Evolutionary conservation across 2,797 vertebrate species (phyloP), one percentile per base, ranked within the genome.

Genomic region (Lepus oiostolus): DNA sequence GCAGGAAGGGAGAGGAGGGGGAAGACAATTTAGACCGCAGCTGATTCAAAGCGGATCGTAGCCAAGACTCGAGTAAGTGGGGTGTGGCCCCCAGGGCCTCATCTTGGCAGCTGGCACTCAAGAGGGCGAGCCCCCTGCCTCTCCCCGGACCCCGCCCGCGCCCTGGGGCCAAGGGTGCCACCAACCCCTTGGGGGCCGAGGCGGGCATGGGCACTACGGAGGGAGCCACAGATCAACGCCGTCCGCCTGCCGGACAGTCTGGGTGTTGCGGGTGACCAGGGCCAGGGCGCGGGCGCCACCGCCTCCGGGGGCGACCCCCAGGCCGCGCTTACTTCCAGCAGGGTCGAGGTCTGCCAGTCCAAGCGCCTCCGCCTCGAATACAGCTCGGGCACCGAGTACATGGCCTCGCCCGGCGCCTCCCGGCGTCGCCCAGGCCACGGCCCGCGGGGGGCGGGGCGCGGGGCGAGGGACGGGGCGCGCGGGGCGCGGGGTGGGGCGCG

Each of bases 311-410:
- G 42, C 30, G 2, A 13, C 77, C 38, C 77, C 38, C 4, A 3
- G 42, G 47, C 82, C 2, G 67, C 93, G 74, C 95, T 93, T 35
- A 96, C 95, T 0, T 96, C 94, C 19, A 10, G 54, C 58, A 0
- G 7, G 32, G n/a, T 0, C 11, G 19, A 1, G 7, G 30, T 3
- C 19, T 4, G 85, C 17, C 1, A 0, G 3, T 86, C 71, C 32
- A n/a, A 2, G 65, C 30, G 70, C 81, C 0, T 80, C 50, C 22
- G 94, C 79, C 32, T 47, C 6, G 16, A 4, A 10, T 52, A 62
- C 47, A 89, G 17, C 38, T 95, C 94, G 0, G 67, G 77, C 3
- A 60, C 17, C 5, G 0, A 30, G 10, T 12, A 0, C 91, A 50
- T 68, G 79, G 76, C 5, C 11, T 19, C 68, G 2, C 12, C 5